phyloP scores from a whole-genome alignment of 2,888 invertebrate genomes.

The Harpagoxenus sublaevis region DNA sequence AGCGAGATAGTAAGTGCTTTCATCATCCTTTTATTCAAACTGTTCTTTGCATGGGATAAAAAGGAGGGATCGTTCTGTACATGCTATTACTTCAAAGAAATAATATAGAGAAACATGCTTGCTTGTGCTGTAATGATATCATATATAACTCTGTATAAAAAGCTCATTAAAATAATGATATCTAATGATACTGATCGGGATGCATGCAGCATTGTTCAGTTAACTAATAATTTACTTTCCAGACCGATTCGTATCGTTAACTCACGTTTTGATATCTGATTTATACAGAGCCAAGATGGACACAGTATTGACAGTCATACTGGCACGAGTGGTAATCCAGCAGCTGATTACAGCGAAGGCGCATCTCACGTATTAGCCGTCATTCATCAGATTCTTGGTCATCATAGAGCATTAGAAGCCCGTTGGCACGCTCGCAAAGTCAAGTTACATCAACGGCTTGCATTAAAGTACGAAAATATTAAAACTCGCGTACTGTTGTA shows the following conservation, averaged over 20 bases:
- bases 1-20: conserved; percentile 24
- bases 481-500: background rate
- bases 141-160: background rate
- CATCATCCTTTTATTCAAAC: background rate
- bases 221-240: conserved; percentile 19
- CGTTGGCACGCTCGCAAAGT: conserved; percentile 98
- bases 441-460: conserved; percentile 97
- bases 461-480: conserved; percentile 88
- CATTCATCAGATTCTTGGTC: conserved; percentile 98
- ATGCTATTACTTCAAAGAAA: background rate
- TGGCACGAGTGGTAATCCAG: conserved; percentile 93
- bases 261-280: conserved; percentile 38
- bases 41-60: conserved; percentile 31
- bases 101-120: conserved; percentile 23
- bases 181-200: conserved; percentile 39
- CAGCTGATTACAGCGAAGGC: conserved; percentile 98
- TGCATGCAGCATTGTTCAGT: conserved; percentile 60
- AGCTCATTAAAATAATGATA: conserved; percentile 4
- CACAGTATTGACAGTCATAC: conserved; percentile 88
- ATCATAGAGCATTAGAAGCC: conserved; percentile 97
- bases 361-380: conserved; percentile 98
- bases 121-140: conserved; percentile 29
- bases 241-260: conserved; percentile 11
- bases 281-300: conserved; percentile 83
- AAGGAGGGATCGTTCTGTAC: conserved; percentile 9